Evolutionary conservation across 2,797 vertebrate genomes (phyloP).

Genomic region (Molossus alvarezi): DNA sequence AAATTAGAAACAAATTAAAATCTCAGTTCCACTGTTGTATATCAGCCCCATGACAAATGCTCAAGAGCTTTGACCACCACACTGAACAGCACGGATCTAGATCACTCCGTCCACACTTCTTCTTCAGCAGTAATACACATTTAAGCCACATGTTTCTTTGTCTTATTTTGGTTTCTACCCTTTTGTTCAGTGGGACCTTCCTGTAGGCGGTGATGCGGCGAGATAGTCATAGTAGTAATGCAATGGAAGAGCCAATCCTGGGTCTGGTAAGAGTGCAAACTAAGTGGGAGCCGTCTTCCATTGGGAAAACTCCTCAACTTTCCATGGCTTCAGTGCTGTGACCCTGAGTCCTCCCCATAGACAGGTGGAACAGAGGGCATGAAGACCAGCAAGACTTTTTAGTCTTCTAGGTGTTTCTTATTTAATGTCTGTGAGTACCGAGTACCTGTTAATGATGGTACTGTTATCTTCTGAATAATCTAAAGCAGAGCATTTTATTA

Average conservation of each 20-base stretch:
- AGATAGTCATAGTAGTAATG: background rate
- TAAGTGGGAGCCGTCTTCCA: background rate
- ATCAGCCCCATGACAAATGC: background rate
- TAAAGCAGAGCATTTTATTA: constrained; percentile 24
- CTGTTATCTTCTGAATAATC: background rate
- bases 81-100: background rate
- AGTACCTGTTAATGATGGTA: background rate
- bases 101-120: background rate
- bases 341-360: background rate
- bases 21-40: background rate
- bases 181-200: background rate
- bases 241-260: background rate
- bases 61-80: background rate
- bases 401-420: background rate
- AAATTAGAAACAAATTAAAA: constrained; percentile 36
- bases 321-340: background rate
- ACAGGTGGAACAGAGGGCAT: background rate
- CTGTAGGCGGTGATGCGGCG: background rate
- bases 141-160: background rate
- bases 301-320: constrained; percentile 8
- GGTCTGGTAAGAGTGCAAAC: background rate
- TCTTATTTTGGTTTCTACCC: background rate
- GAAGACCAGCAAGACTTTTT: background rate
- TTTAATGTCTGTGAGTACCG: background rate
- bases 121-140: background rate